phyloP scores from a whole-genome alignment of 2,113 vertebrate species.

The Elachura formosa region DNA sequence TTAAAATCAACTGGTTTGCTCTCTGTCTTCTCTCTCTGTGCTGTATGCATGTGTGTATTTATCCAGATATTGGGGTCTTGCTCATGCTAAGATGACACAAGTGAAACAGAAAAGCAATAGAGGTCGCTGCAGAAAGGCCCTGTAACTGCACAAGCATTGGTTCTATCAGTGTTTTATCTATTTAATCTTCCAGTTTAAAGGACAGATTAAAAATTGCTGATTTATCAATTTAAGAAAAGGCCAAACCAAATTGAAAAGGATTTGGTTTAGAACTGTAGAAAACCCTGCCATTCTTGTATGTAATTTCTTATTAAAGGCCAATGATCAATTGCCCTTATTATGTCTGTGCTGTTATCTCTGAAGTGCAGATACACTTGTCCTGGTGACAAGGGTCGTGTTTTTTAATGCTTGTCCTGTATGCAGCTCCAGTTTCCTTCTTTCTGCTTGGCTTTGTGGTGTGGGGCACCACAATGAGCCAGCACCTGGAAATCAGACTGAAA shows the following conservation, averaged over 20 bases:
- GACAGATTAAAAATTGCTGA: background rate
- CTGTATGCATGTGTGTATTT: background rate
- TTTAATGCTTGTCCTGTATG: background rate
- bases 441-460: background rate
- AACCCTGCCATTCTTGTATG: background rate
- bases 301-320: background rate
- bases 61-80: background rate
- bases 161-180: background rate
- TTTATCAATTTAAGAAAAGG: background rate
- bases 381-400: background rate
- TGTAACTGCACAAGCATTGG: background rate
- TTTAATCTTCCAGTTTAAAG: background rate
- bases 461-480: rapidly evolving
- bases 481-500: background rate
- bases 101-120: background rate
- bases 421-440: background rate
- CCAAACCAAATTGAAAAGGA: background rate
- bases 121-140: background rate
- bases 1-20: background rate
- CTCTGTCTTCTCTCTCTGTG: background rate
- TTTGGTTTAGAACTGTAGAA: background rate
- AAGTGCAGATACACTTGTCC: background rate
- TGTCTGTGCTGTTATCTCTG: background rate
- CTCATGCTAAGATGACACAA: background rate
- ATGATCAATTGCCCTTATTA: background rate